Conservation (phyloP, 2,113 vertebrate genomes). For the Neomonachus schauinslandi region DNA sequence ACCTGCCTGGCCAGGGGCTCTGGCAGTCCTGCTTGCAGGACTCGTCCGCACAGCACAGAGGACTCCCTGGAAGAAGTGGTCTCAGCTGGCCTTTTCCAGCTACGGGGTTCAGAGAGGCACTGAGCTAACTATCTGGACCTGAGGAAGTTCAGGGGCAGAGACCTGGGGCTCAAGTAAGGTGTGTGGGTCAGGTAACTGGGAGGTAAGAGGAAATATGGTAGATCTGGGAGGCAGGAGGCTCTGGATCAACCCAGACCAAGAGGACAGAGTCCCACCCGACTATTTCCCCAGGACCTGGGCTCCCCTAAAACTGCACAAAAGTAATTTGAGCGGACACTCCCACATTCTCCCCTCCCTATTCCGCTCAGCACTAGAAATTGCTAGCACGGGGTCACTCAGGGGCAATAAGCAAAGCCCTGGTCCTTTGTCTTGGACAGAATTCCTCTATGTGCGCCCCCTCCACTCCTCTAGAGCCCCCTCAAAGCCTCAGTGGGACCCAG, state of each 20-base stretch:
- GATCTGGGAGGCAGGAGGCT: neutral
- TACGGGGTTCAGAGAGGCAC: neutral
- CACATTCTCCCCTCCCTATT: slow-evolving; percentile 49
- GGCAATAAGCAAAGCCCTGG: slow-evolving; percentile 56
- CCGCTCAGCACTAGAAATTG: slow-evolving; percentile 50
- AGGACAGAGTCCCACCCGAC: neutral
- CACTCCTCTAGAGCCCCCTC: neutral
- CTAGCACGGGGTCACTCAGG: slow-evolving; percentile 37
- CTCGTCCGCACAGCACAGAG: neutral
- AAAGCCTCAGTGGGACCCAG: neutral
- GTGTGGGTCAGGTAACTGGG: neutral
- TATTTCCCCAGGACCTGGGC: no score
- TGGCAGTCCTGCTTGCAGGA: neutral
- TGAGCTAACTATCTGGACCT: neutral
- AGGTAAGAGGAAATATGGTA: neutral
- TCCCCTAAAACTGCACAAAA: neutral
- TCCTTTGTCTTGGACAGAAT: slow-evolving; percentile 9
- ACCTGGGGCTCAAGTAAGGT: neutral
- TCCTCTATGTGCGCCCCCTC: neutral
- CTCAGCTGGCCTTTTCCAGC: neutral
- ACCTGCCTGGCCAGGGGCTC: neutral
- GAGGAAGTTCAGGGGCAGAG: neutral
- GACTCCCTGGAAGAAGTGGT: neutral
- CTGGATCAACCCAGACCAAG: neutral
- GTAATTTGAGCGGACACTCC: slow-evolving; percentile 1